phyloP scores from a whole-genome alignment of 2,888 invertebrate genomes.

The Drosophila flavopinicola region DNA sequence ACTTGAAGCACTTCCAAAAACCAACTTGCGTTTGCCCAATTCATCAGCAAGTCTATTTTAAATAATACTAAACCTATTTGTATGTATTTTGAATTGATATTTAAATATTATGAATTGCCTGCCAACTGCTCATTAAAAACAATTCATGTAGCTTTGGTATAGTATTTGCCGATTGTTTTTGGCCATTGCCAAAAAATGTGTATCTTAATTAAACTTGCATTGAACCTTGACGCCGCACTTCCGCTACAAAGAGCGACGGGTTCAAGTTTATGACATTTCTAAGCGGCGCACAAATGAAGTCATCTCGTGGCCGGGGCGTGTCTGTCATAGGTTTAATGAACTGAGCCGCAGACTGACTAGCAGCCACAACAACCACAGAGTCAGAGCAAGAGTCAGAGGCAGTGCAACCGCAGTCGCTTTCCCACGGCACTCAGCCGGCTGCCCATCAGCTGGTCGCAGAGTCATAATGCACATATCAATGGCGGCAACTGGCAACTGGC shows the following conservation, averaged over 20 bases:
- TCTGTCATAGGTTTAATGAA: constrained; percentile 70
- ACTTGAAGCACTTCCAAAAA: background rate
- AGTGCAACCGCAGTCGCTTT: constrained; percentile 36
- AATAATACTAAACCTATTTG: background rate
- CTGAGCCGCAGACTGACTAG: constrained; percentile 28
- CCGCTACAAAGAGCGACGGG: constrained; percentile 47
- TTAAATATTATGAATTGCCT: constrained; percentile 14
- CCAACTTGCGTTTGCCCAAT: background rate
- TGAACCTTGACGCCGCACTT: constrained; percentile 60
- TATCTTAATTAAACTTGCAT: constrained; percentile 59
- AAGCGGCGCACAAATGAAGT: constrained; percentile 63
- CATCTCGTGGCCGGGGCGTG: constrained; percentile 64
- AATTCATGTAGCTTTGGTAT: constrained; percentile 19
- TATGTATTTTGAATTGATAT: background rate
- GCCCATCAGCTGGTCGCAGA: constrained; percentile 12
- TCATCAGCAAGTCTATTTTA: background rate
- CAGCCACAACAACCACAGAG: constrained; percentile 27
- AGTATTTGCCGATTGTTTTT: constrained; percentile 1
- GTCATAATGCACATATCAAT: constrained; percentile 43
- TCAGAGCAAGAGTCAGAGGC: background rate
- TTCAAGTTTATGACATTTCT: constrained; percentile 76
- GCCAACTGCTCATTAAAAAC: constrained; percentile 11
- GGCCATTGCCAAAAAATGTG: constrained; percentile 35
- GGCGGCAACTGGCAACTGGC: constrained; percentile 1
- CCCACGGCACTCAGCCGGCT: constrained; percentile 59